Evolutionary conservation across 2,888 invertebrate genomes (phyloP).

Genomic region (Amphipoea lucens): DNA sequence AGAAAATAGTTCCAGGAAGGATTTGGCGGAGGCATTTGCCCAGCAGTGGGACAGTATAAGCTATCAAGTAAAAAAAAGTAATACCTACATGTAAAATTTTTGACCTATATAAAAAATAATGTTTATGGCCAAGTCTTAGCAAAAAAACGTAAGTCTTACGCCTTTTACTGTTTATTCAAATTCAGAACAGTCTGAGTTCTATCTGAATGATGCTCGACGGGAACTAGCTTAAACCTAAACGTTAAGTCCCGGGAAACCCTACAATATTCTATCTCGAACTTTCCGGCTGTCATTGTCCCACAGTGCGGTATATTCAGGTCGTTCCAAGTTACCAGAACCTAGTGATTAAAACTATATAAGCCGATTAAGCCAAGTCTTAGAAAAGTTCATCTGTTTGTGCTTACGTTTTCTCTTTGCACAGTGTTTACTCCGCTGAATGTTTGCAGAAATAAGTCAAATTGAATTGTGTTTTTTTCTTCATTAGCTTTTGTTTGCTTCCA

Average conservation of each 20-base stretch:
- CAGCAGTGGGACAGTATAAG: too few species aligned
- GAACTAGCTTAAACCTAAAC: background rate
- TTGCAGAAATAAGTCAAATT: background rate
- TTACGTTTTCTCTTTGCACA: conserved; percentile 18
- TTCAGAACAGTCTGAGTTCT: background rate
- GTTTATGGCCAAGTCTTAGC: background rate
- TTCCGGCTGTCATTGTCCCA: background rate
- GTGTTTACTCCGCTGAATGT: background rate
- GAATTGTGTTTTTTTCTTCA: background rate
- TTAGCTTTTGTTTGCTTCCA: background rate
- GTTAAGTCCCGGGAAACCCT: background rate
- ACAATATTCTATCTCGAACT: conserved; percentile 15
- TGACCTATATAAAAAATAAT: background rate
- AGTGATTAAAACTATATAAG: conserved; percentile 35
- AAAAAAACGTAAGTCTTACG: background rate
- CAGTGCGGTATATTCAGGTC: conserved; percentile 20
- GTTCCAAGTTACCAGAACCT: conserved; percentile 12
- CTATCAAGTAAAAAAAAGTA: too few species aligned
- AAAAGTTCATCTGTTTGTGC: conserved; percentile 10
- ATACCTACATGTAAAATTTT: too few species aligned
- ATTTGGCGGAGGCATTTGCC: too few species aligned
- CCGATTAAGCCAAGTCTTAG: conserved; percentile 22
- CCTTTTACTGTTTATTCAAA: background rate
- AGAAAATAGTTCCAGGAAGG: too few species aligned
- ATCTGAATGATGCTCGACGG: background rate